These are phyloP conservation scores for Ganaspis brasiliensis DNA, from an alignment of 2,888 invertebrate genomes.

Conservation along the genomic window DNA sequence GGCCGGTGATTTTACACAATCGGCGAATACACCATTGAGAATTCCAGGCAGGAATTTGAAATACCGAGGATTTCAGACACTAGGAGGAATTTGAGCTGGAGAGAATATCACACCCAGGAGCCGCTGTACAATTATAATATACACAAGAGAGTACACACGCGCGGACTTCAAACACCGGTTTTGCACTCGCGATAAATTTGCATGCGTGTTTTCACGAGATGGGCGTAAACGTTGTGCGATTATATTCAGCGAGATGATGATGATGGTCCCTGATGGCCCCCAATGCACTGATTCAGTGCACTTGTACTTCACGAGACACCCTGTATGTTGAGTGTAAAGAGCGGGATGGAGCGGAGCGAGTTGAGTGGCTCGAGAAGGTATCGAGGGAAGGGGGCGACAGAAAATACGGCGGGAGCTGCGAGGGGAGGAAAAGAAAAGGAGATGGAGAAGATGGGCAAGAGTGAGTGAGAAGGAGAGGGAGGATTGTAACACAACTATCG, in stretches of 20 bases:
- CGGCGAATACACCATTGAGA: background rate
- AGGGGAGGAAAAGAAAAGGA: background rate
- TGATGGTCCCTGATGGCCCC: conserved; percentile 15
- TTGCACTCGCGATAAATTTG: conserved; percentile 22
- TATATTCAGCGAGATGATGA: conserved; percentile 26
- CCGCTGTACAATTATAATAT: conserved; percentile 4
- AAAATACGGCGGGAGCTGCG: background rate
- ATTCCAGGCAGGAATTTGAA: conserved; percentile 1
- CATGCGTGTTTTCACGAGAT: conserved; percentile 23
- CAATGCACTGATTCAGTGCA: conserved; percentile 27
- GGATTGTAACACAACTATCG: conserved; percentile 18
- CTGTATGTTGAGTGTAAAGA: conserved; percentile 36
- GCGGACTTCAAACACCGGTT: conserved; percentile 38
- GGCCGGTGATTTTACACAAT: background rate
- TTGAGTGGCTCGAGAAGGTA: background rate
- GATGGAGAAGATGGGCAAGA: background rate
- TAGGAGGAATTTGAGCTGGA: background rate
- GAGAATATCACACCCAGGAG: conserved; percentile 8
- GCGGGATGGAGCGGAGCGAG: conserved; percentile 38
- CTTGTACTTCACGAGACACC: conserved; percentile 35
- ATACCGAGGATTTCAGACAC: background rate
- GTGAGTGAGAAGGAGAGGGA: background rate
- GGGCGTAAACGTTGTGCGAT: conserved; percentile 25
- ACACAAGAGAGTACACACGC: conserved; percentile 13
- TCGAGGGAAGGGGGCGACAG: background rate